Conservation (phyloP, 2,797 vertebrate genomes). For the Ptychadena robeensis region DNA sequence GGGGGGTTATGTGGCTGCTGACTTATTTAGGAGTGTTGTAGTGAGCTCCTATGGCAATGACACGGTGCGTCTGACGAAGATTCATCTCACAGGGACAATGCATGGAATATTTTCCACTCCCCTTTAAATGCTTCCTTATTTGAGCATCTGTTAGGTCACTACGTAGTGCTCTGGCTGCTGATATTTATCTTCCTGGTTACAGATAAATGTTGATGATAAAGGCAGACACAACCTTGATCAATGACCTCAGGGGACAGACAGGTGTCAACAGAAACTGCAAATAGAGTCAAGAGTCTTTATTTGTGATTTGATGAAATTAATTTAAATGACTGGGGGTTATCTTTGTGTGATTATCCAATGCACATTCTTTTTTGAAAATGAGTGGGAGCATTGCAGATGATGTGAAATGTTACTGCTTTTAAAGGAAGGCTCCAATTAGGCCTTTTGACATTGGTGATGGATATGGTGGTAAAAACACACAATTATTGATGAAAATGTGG, state of each 20-base stretch:
- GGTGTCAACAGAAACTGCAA: background rate
- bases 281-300: background rate
- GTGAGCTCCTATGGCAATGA: conserved; percentile 27
- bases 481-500: too few species aligned
- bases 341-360: background rate
- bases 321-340: background rate
- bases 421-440: too few species aligned
- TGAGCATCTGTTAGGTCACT: conserved; percentile 41
- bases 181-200: conserved; percentile 1
- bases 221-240: background rate
- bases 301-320: background rate
- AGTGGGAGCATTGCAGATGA: too few species aligned
- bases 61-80: conserved; percentile 49
- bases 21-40: conserved; percentile 49
- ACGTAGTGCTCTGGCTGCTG: background rate
- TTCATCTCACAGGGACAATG: conserved; percentile 53
- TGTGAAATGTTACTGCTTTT: too few species aligned
- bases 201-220: conserved; percentile 14
- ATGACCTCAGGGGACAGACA: too few species aligned
- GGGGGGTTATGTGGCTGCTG: conserved; percentile 45
- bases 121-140: conserved; percentile 47
- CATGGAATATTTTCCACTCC: conserved; percentile 57
- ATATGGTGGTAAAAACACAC: too few species aligned
- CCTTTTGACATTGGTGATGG: too few species aligned
- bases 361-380: background rate